These are phyloP conservation scores for Sesia apiformis DNA, from an alignment of 2,888 invertebrate species.

Conservation along the genomic window DNA sequence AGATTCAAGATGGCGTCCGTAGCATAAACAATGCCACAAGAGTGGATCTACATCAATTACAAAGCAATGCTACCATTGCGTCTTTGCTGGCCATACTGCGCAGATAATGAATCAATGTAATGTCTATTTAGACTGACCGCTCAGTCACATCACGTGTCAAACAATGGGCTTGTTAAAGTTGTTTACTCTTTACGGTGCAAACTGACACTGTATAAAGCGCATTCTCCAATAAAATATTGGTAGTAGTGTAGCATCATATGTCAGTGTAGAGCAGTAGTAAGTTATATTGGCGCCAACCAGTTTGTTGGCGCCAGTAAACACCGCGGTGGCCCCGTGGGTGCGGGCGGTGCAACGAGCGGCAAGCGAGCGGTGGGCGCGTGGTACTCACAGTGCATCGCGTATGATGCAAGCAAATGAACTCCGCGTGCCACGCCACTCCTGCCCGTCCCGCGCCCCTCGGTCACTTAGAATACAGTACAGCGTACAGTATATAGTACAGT, in stretches of 20 bases:
- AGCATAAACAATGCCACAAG: conserved; percentile 22
- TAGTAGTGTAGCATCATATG: neutral
- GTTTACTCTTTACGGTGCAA: no score
- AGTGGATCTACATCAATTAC: neutral
- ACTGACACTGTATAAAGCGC: no score
- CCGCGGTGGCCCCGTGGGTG: neutral
- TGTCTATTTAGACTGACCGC: no score
- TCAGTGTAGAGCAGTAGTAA: conserved; percentile 1
- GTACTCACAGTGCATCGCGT: conserved; percentile 7
- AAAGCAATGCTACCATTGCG: no score
- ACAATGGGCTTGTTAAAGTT: no score
- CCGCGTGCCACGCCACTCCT: conserved; percentile 23
- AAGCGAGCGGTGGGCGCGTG: neutral
- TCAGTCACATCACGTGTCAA: no score
- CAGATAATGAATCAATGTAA: no score
- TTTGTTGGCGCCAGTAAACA: conserved; percentile 2
- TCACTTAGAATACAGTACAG: neutral
- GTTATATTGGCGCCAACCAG: conserved; percentile 2
- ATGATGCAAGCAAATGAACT: conserved; percentile 50
- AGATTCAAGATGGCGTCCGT: conserved; percentile 21
- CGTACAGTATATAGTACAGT: conserved; percentile 4
- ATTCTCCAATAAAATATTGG: no score
- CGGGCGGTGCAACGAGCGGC: neutral
- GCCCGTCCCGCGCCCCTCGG: conserved; percentile 16
- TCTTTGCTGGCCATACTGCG: no score